phyloP scores from a whole-genome alignment of 2,797 vertebrate species.

The Cercopithecus petaurista region DNA sequence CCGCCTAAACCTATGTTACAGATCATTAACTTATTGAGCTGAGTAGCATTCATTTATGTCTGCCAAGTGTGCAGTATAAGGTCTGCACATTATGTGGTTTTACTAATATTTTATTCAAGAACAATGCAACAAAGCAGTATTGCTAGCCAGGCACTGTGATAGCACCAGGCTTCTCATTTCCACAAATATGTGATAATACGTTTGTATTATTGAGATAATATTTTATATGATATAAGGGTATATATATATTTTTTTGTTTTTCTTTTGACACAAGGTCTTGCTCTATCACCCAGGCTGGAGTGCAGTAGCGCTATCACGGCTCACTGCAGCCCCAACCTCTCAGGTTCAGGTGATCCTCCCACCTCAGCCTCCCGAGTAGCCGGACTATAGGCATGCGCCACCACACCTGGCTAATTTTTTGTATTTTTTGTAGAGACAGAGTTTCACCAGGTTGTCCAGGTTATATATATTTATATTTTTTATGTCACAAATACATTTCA shows the following conservation, averaged over 20 bases:
- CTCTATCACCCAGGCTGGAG: neutral
- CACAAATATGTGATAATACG: neutral
- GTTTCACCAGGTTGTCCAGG: neutral
- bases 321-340: neutral
- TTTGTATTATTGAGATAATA: neutral
- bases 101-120: neutral
- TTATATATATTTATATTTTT: neutral
- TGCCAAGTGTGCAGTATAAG: neutral
- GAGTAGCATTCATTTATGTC: neutral
- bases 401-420: neutral
- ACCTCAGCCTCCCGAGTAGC: neutral
- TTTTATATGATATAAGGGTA: neutral
- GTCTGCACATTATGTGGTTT: neutral
- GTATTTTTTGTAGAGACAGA: neutral
- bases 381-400: fast-evolving
- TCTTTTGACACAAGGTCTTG: neutral
- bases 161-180: neutral
- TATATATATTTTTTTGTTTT: too few relatives aligned
- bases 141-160: neutral
- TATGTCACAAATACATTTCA: neutral
- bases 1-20: neutral
- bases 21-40: neutral
- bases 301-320: neutral
- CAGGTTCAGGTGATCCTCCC: neutral
- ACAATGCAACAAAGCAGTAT: neutral